A percentile compares a stretch with the other conserved stretches of the same genome.
These are phyloP conservation scores for Poecile montanus DNA, from an alignment of 2,797 vertebrate genomes.

Conservation along the genomic window DNA sequence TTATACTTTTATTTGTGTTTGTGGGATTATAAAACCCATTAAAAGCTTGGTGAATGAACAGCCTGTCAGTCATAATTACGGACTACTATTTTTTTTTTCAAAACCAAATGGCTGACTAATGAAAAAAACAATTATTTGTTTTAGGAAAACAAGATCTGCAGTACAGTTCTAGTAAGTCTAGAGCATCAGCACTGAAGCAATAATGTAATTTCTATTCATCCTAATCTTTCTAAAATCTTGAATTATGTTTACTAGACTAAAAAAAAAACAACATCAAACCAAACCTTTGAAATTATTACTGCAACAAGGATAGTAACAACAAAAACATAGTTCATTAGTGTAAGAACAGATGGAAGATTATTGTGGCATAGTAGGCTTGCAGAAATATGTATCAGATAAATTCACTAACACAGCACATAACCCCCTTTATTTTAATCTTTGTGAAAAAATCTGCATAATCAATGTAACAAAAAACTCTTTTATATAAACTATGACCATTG, in stretches of 20 bases:
- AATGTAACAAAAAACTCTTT: not conserved
- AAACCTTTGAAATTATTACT: not conserved
- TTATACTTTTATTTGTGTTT: not conserved
- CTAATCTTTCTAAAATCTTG: not conserved
- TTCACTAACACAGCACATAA: not conserved
- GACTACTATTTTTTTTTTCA: not conserved
- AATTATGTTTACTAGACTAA: not conserved
- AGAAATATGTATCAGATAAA: not conserved
- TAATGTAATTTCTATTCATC: not conserved
- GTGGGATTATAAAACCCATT: not conserved
- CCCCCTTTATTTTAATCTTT: not conserved
- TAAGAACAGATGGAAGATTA: constrained; percentile 14
- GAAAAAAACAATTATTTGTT: not conserved
- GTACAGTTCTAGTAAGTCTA: not conserved
- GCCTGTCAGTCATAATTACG: not conserved
- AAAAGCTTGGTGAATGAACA: not conserved
- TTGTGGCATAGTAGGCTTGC: not conserved
- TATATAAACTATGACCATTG: not conserved
- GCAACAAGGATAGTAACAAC: not conserved
- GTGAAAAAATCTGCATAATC: not conserved
- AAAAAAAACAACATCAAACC: not conserved
- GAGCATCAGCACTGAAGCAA: not conserved
- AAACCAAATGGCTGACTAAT: not conserved
- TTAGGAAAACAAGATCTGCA: not conserved
- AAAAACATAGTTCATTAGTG: not conserved